Percentiles rank a stretch among this genome's conserved stretches.
phyloP scores from a whole-genome alignment of 2,888 invertebrate species.

The Trilocha varians region DNA sequence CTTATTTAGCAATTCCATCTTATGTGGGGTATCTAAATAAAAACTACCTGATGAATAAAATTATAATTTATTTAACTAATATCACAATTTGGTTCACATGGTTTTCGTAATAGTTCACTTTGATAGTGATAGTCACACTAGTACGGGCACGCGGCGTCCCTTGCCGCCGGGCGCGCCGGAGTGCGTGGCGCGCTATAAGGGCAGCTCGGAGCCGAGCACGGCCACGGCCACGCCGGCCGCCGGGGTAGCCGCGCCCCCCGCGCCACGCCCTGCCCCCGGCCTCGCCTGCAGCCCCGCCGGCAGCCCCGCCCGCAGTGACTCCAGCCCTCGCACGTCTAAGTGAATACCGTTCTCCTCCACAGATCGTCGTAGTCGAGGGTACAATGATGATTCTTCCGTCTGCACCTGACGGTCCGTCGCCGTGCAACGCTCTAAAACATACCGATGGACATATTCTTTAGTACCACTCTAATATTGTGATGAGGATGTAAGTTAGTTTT shows the following conservation, averaged over 20 bases:
- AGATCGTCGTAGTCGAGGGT: constrained; percentile 14
- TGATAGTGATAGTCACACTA: constrained; percentile 19
- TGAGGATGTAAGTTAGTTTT: too few relatives aligned
- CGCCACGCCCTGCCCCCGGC: too few relatives aligned
- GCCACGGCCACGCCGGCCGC: constrained; percentile 26
- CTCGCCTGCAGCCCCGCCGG: constrained; percentile 19
- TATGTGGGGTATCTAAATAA: too few relatives aligned
- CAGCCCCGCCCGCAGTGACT: constrained; percentile 20
- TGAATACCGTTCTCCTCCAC: constrained; percentile 17
- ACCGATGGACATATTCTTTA: too few relatives aligned
- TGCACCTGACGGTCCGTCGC: constrained; percentile 48
- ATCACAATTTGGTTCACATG: constrained; percentile 30
- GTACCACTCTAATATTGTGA: too few relatives aligned
- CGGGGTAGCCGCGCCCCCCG: constrained; percentile 13
- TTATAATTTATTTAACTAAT: constrained; percentile 21
- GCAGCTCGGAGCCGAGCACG: constrained; percentile 20
- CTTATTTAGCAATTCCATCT: too few relatives aligned
- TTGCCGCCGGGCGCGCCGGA: too few relatives aligned
- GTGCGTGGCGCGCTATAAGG: constrained; percentile 31
- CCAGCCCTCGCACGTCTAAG: constrained; percentile 30
- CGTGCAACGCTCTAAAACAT: constrained; percentile 32
- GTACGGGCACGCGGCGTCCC: constrained; percentile 23
- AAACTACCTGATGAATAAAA: too few relatives aligned
- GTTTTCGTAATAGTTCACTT: neutral
- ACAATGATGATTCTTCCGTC: constrained; percentile 39